Conservation (phyloP, 2,888 invertebrate species). For the Psylliodes chrysocephalus region DNA sequence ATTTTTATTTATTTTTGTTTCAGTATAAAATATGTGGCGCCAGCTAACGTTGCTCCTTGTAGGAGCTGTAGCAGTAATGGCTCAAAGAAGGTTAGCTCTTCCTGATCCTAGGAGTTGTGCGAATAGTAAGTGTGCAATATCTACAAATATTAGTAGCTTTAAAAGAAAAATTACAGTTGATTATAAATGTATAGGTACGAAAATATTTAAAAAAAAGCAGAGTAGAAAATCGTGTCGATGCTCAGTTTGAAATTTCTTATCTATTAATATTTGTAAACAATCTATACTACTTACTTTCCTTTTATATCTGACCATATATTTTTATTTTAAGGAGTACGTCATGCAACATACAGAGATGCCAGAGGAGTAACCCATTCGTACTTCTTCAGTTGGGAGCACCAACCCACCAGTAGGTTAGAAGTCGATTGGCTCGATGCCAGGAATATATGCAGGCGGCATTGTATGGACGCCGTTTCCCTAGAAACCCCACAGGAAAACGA, state of each 20-base stretch:
- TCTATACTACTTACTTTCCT: neutral
- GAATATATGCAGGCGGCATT: constrained; percentile 90
- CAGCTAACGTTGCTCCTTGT: constrained; percentile 72
- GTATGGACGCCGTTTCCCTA: constrained; percentile 92
- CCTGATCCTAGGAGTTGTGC: constrained; percentile 91
- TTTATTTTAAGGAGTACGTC: constrained; percentile 77
- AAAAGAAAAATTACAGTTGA: no score
- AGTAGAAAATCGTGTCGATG: no score
- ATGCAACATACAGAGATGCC: constrained; percentile 88
- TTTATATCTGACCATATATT: neutral
- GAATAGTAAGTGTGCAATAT: constrained; percentile 85
- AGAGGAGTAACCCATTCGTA: constrained; percentile 89
- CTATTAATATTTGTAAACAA: no score
- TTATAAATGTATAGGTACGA: no score
- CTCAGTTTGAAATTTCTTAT: no score
- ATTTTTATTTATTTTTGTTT: neutral
- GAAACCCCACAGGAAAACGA: constrained; percentile 93
- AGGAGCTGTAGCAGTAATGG: constrained; percentile 74
- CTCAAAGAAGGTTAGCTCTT: constrained; percentile 85
- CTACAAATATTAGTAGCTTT: no score
- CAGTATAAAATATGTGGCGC: constrained; percentile 55
- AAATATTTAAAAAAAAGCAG: no score
- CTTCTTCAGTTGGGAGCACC: constrained; percentile 94
- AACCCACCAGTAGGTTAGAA: constrained; percentile 79
- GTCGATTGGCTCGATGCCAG: constrained; percentile 92